Percentiles rank a stretch among this genome's conserved stretches.
Evolutionary conservation across 2,113 vertebrate species (phyloP).

Genomic region (Alaudala cheleensis): DNA sequence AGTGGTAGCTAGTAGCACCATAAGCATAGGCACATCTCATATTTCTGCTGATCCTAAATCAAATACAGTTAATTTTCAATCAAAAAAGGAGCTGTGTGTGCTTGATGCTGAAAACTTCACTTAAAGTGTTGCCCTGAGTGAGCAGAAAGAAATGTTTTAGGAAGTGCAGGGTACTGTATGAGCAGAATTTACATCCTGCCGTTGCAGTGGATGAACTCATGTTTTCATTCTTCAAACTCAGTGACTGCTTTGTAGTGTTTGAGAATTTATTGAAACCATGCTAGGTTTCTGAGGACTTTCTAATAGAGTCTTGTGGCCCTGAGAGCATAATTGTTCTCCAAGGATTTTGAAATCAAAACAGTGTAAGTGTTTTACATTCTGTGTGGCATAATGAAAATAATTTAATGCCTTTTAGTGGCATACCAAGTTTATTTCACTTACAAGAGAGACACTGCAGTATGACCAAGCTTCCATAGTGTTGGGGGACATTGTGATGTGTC

Average conservation of each 20-base stretch:
- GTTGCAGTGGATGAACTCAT: constrained; percentile 62
- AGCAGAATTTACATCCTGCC: constrained; percentile 43
- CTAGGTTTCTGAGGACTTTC: constrained; percentile 68
- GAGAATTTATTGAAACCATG: constrained; percentile 72
- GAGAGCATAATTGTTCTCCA: constrained; percentile 66
- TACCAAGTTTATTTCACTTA: constrained; percentile 62
- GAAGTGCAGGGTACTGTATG: neutral
- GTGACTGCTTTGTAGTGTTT: constrained; percentile 62
- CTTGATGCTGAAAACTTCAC: neutral
- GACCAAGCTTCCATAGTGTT: constrained; percentile 37
- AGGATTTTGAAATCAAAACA: constrained; percentile 74
- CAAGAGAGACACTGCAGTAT: constrained; percentile 26
- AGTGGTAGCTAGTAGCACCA: neutral
- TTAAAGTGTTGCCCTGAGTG: neutral
- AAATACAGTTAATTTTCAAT: neutral
- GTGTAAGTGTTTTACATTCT: constrained; percentile 70
- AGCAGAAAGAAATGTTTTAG: neutral
- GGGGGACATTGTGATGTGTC: constrained; percentile 40
- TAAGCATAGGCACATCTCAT: neutral
- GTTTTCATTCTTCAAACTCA: constrained; percentile 68
- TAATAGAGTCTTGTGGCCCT: constrained; percentile 65
- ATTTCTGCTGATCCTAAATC: neutral
- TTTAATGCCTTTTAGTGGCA: constrained; percentile 71
- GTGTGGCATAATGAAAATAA: constrained; percentile 73
- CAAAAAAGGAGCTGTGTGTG: neutral